Conservation (phyloP, 2,113 vertebrate genomes). For the Rhea pennata region DNA sequence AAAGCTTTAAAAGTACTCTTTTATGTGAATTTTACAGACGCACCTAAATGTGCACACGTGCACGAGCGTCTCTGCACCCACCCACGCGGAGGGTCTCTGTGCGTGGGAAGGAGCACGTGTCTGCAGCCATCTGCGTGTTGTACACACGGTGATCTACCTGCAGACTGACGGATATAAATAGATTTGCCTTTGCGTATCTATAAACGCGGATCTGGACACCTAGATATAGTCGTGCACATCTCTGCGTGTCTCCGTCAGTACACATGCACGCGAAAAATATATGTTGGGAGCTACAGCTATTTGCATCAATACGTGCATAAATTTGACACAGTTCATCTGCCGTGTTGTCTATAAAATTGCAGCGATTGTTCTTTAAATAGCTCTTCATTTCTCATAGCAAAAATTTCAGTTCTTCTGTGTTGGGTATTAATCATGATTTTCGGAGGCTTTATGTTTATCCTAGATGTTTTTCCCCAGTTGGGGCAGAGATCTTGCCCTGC, state of each 20-base stretch:
- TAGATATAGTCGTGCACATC: accelerated
- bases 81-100: accelerated
- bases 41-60: accelerated
- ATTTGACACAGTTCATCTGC: neutral
- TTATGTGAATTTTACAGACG: accelerated
- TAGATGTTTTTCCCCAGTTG: neutral
- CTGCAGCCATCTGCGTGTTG: neutral
- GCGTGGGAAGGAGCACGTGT: neutral
- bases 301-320: neutral
- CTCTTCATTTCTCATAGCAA: neutral
- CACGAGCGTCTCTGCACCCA: accelerated
- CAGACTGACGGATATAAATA: accelerated
- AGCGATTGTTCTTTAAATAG: slow-evolving; percentile 61
- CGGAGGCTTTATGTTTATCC: neutral
- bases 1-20: neutral
- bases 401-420: slow-evolving; percentile 27
- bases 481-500: slow-evolving; percentile 31
- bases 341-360: slow-evolving; percentile 13
- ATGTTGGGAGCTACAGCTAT: neutral
- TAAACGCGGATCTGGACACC: accelerated
- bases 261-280: neutral
- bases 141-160: neutral
- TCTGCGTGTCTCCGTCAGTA: accelerated
- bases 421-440: neutral
- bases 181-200: accelerated